Base-by-base conservation (phyloP, 2,113 vertebrate species). In the Ranitomeya variabilis region DNA sequence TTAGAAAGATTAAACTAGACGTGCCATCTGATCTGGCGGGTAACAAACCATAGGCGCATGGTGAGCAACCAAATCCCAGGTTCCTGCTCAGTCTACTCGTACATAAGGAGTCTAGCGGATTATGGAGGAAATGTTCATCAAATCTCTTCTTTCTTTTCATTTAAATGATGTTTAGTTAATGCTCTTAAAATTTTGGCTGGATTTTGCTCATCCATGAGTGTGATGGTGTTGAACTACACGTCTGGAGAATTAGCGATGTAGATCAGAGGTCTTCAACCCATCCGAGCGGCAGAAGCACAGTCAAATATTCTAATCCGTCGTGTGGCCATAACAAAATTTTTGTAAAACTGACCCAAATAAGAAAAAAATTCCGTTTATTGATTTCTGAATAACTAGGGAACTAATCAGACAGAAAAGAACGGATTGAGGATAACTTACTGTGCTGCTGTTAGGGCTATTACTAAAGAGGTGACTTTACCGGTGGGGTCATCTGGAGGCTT, bases 101-200 rank as follows among this genome's bases (percentile, higher is more conserved):
- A 83, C 81, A 89, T 83, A 78, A 78, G 81, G 80, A 77, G 71
- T 62, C 71, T 66, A 26, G 87, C 78, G 78, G 80, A 89, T 83
- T 89, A 89, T 51, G 80, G 67, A 55, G 51, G 82, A 66, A 26
- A 69, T 23, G 52, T 84, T 10, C 26, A 37, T 16, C 84, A 51
- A 19, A 31, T 45, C 9, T 14, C 51, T 57, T 59, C 37, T 45
- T 45, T 45, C 37, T 45, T 45, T 45, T 45, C 37, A 4, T 74
- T 37, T 74, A 7, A 51, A 78, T 88, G 15, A 77, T 67, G 80
- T 55, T 74, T 81, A 37, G 54, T 67, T 83, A 89, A 84, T 89
- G 87, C 81, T 89, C 87, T 89, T 89, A 89, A 19, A 60, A 31
- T 4, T n/a, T 82, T 88, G 67, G 31, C 67, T 88, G 64, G 51